A percentile compares a stretch with the other conserved stretches of the same genome.
phyloP scores from a whole-genome alignment of 2,888 invertebrate species.

The Rotaria magnacalcarata region DNA sequence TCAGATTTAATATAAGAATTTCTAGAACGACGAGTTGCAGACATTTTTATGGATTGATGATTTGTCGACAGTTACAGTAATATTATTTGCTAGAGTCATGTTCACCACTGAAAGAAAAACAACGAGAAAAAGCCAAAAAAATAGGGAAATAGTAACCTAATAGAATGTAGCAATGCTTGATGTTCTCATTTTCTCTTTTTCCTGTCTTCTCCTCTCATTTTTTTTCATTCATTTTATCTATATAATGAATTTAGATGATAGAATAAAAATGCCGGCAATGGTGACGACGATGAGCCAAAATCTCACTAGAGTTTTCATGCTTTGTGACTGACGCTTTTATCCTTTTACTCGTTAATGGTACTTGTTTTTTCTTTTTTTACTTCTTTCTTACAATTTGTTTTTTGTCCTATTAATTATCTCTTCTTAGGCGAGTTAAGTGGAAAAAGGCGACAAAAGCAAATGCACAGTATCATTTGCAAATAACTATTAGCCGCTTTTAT shows the following conservation, averaged over 20 bases:
- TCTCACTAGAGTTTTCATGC: not conserved
- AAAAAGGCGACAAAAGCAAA: not conserved
- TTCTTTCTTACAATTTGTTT: not conserved
- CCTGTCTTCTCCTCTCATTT: not conserved
- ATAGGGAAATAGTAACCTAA: not conserved
- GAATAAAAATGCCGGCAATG: not conserved
- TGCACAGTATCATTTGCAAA: not conserved
- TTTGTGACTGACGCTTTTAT: not conserved
- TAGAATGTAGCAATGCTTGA: not conserved
- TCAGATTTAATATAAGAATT: not conserved
- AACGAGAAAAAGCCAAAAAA: not conserved
- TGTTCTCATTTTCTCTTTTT: not conserved
- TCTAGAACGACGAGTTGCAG: too few species aligned
- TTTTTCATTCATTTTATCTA: not conserved
- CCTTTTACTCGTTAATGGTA: not conserved
- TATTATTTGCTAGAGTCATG: not conserved
- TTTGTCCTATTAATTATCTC: not conserved
- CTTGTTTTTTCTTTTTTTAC: not conserved
- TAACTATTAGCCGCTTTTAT: not conserved
- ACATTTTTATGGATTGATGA: not conserved
- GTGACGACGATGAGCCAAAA: slow-evolving; percentile 24
- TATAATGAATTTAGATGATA: slow-evolving; percentile 31
- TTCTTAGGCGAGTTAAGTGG: not conserved
- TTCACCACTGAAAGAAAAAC: not conserved
- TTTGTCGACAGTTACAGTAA: not conserved